Percentiles rank a stretch among this genome's conserved stretches.
Conservation (phyloP, 2,113 vertebrate species). For the Mastomys natalensis region DNA sequence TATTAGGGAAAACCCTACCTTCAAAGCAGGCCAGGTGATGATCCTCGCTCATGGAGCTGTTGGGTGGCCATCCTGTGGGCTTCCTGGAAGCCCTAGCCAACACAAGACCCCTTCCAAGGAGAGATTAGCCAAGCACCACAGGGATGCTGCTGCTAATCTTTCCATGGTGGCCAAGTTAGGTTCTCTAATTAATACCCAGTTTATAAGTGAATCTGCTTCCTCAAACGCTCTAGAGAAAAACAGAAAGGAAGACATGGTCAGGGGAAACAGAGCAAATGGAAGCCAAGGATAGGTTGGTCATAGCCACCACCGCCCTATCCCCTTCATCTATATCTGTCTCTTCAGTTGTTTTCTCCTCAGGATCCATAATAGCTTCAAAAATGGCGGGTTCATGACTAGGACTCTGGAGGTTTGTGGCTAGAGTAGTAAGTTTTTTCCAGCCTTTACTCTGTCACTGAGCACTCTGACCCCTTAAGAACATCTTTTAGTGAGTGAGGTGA, state of each 20-base stretch:
- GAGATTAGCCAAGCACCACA: neutral
- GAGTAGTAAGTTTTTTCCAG: neutral
- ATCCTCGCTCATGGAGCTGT: neutral
- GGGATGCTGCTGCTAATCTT: constrained; percentile 23
- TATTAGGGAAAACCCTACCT: constrained; percentile 47
- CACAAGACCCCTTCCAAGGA: neutral
- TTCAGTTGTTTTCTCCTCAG: neutral
- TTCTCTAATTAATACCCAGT: constrained; percentile 60
- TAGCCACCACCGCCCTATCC: neutral
- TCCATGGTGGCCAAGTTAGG: neutral
- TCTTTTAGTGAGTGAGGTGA: neutral
- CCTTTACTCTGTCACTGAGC: neutral
- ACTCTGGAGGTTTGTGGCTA: neutral
- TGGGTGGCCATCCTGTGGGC: neutral
- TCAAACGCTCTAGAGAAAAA: neutral
- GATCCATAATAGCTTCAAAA: neutral
- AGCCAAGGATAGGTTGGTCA: neutral
- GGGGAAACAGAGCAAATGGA: neutral
- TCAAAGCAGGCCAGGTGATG: constrained; percentile 71
- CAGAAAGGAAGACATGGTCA: neutral
- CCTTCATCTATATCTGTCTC: neutral
- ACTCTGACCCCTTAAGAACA: neutral
- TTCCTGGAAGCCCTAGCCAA: constrained; percentile 49
- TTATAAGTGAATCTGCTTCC: constrained; percentile 31
- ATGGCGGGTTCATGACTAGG: neutral